Conservation (phyloP, 2,888 invertebrate genomes). For the Trachelus troglodyta region DNA sequence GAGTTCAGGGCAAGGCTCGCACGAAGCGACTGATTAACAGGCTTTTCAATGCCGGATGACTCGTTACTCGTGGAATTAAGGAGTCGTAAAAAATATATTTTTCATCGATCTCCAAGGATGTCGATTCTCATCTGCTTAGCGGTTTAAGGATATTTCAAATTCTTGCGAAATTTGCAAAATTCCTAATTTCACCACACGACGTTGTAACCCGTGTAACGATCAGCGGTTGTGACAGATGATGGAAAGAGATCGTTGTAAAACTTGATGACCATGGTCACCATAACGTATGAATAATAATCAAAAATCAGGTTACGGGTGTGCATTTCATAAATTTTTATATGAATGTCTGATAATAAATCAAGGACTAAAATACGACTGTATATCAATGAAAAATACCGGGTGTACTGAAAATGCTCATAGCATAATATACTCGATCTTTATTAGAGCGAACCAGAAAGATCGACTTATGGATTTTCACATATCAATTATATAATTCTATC, state of each 20-base stretch:
- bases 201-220: background rate
- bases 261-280: background rate
- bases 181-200: background rate
- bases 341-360: background rate
- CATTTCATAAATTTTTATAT: background rate
- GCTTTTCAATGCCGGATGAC: background rate
- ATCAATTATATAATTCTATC: background rate
- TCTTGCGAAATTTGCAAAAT: background rate
- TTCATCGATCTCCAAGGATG: background rate
- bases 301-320: background rate
- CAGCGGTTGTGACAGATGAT: background rate
- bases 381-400: background rate
- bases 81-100: background rate
- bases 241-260: background rate
- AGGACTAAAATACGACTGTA: background rate
- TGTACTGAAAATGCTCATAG: background rate
- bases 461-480: background rate
- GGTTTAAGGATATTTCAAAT: background rate
- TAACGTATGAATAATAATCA: background rate
- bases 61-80: background rate
- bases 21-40: background rate
- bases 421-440: background rate
- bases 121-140: background rate
- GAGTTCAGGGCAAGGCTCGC: background rate
- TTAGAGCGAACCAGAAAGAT: background rate